Base-by-base conservation (phyloP, 2,113 vertebrate genomes). In the Orthonyx spaldingii region DNA sequence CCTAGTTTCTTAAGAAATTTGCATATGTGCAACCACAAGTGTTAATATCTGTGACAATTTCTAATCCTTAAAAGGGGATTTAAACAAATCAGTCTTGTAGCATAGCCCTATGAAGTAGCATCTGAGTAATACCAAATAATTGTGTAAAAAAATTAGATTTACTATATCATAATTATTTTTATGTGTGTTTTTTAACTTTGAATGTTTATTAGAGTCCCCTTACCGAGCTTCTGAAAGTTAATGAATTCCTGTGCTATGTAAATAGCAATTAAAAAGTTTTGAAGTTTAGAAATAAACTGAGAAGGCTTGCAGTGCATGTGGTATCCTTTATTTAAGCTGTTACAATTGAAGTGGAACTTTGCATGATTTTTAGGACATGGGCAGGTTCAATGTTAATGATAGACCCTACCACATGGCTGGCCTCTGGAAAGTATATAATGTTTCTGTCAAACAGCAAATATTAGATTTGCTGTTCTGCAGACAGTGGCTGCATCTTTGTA, bases 21-120 rank as follows among this genome's bases (percentile, higher is more conserved):
- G 56, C 88, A 72, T 90, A 75, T 11, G 12, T 41, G 27, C 50
- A 82, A 44, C 70, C 80, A 68, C 53, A 80, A 89, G 66, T 76
- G 46, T 96, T 95, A 93, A 76, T n/a, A 49, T 92, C 63, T 86
- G 32, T 81, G 69, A 64, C n/a, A 77, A 28, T 63, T 86, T 84
- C 77, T 90, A 56, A 96, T 90, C 91, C 76, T 77, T 91, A 55
- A 68, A 84, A 75, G n/a, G 63, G 9, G 52, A 89, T 95, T 94
- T 94, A 88, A 94, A 84, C 75, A 84, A 86, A 93, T 76, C 57
- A 75, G 19, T 61, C 35, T 19, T 82, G 35, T 89, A 72, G 52
- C 72, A 44, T 60, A 79, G 53, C 39, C 22, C 2, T 84, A 9
- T 91, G 47, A 81, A 81, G 24, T 56, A 93, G 33, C 33, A 70